Percentiles rank a stretch among this genome's conserved stretches.
Evolutionary conservation across 2,797 vertebrate genomes (phyloP).

Genomic region (Acanthis flammea): DNA sequence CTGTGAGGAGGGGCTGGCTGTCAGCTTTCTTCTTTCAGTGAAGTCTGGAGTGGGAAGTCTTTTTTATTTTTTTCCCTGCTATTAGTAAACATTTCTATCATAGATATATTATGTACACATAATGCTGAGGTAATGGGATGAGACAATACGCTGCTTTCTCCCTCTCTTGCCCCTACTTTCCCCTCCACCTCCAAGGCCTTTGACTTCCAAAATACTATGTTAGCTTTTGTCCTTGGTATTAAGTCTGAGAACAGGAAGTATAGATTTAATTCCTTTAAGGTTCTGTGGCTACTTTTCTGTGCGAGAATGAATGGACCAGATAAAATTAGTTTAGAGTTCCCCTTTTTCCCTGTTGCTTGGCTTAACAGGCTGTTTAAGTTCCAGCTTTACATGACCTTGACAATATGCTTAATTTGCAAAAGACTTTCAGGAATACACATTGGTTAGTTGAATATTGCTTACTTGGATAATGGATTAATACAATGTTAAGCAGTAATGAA

Average conservation of each 20-base stretch:
- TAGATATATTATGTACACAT: conserved; percentile 64
- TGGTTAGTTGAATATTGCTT: conserved; percentile 23
- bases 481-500: conserved; percentile 3
- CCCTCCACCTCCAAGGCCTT: conserved; percentile 62
- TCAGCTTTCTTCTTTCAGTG: conserved; percentile 64
- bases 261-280: conserved; percentile 59
- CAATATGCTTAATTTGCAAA: conserved; percentile 44
- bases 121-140: conserved; percentile 65
- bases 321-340: conserved; percentile 53
- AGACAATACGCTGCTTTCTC: conserved; percentile 63
- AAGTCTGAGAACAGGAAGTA: conserved; percentile 42
- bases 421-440: conserved; percentile 34
- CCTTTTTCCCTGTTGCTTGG: conserved; percentile 29
- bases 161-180: conserved; percentile 18
- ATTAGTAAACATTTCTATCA: conserved; percentile 69
- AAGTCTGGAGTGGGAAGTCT: conserved; percentile 65
- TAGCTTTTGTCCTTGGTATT: conserved; percentile 66
- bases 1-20: conserved; percentile 62
- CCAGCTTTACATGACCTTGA: conserved; percentile 51
- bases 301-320: conserved; percentile 61
- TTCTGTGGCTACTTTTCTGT: conserved; percentile 67
- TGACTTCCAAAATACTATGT: conserved; percentile 64
- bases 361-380: conserved; percentile 61
- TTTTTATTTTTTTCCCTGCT: conserved; percentile 54
- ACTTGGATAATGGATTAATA: conserved; percentile 33